Conservation (phyloP, 2,888 invertebrate species). For the Cheilosia vernalis region DNA sequence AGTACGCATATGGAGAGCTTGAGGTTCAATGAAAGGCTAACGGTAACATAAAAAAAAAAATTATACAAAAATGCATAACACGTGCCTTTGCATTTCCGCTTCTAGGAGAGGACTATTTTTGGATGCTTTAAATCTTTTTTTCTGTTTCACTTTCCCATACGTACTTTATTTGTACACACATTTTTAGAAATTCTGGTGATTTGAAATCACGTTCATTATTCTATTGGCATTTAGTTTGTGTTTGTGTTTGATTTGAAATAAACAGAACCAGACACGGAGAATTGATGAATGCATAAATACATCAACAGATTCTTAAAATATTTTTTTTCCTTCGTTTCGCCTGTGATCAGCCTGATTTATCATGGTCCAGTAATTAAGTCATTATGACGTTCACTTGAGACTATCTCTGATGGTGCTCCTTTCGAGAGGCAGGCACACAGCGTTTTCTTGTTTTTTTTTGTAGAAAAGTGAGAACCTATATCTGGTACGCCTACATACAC, state of each 20-base stretch:
- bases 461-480: conserved; percentile 3
- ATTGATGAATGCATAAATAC: conserved; percentile 3
- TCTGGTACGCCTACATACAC: conserved; percentile 30
- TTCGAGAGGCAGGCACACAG: not conserved
- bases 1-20: not conserved
- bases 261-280: not conserved
- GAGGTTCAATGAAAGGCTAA: conserved; percentile 23
- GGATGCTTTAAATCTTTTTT: conserved; percentile 19
- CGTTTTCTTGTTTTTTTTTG: not conserved
- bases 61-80: conserved; percentile 48
- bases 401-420: not conserved
- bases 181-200: conserved; percentile 15
- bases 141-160: not conserved
- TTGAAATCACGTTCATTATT: conserved; percentile 6
- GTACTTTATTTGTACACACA: conserved; percentile 35
- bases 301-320: not conserved
- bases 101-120: conserved; percentile 49
- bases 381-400: conserved; percentile 16
- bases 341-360: not conserved
- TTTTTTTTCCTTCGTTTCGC: not conserved
- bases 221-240: not conserved
- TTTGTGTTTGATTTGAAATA: conserved; percentile 1
- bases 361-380: conserved; percentile 16
- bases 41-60: conserved; percentile 1
- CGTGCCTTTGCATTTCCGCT: conserved; percentile 57